A percentile compares a stretch with the other conserved stretches of the same genome.
Conservation (phyloP, 1,140 invertebrate genomes). For the Acyrthosiphon pisum region DNA sequence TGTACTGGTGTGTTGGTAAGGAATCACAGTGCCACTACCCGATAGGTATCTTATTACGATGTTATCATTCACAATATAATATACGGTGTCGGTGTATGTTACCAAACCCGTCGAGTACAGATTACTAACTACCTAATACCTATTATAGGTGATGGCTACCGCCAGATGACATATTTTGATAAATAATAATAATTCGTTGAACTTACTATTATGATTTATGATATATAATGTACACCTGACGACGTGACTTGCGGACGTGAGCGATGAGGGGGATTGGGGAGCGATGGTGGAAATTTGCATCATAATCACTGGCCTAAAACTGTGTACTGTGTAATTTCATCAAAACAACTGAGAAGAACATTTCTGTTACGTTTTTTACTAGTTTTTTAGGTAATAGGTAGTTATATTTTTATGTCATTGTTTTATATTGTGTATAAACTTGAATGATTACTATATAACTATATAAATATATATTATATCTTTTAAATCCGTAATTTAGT, state of each 20-base stretch:
- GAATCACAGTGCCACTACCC: not conserved
- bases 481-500: no score
- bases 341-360: not conserved
- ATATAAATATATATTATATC: not conserved
- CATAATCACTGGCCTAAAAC: not conserved
- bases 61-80: not conserved
- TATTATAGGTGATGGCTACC: not conserved
- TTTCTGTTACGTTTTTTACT: not conserved
- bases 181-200: not conserved
- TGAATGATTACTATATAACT: not conserved
- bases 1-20: not conserved
- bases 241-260: not conserved
- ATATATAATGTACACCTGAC: not conserved
- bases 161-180: conserved; percentile 14
- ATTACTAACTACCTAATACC: not conserved
- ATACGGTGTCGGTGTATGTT: not conserved
- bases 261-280: not conserved
- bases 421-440: not conserved
- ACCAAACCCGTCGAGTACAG: not conserved
- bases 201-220: not conserved
- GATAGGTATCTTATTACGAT: not conserved
- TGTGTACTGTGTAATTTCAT: not conserved
- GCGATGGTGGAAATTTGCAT: not conserved
- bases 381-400: not conserved
- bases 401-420: not conserved